Evolutionary conservation across 1,140 invertebrate genomes (phyloP), one percentile per base, ranked within the genome.

Genomic region (Drosophila melanogaster): DNA sequence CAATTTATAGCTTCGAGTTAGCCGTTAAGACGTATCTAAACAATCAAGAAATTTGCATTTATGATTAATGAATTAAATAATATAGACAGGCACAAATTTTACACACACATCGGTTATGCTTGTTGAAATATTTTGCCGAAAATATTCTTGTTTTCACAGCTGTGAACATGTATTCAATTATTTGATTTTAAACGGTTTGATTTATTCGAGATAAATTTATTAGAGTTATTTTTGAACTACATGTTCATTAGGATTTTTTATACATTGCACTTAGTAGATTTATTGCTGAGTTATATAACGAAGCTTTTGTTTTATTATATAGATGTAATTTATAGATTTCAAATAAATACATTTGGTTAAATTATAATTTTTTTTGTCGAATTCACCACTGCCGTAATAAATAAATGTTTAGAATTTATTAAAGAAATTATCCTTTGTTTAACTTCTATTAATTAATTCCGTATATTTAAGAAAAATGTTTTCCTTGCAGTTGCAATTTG

Each of bases 11-110:
- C 12, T 62, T 69, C n/a, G 41, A 35, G 30, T 22, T 62, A 51
- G 30, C 47, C 10, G 11, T 6, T 10, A 37, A 37, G 19, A 11
- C 8, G 24, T 17, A 35, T 62, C 67, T 79, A 65, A 74, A 76
- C 54, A 55, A 66, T 53, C 76, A 70, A 64, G 46, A 62, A 73
- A 74, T 74, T 77, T 77, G 60, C 67, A 73, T 73, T 77, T 79
- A 30, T 62, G 59, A 79, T 69, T 74, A 73, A 77, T 62, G 79
- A 58, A 73, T 77, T 51, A 62, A 54, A 30, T 66, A 70, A 77
- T 60, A 55, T 47, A 35, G 57, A 50, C 22, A 54, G 67, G 6
- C 43, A 47, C 56, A 51, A 59, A 56, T 57, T 55, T 47, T 65
- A 44, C 49, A 65, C 64, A 53, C 62, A 43, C 57, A 57, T 59